Conservation (phyloP, 2,797 vertebrate genomes). For the Anableps anableps region DNA sequence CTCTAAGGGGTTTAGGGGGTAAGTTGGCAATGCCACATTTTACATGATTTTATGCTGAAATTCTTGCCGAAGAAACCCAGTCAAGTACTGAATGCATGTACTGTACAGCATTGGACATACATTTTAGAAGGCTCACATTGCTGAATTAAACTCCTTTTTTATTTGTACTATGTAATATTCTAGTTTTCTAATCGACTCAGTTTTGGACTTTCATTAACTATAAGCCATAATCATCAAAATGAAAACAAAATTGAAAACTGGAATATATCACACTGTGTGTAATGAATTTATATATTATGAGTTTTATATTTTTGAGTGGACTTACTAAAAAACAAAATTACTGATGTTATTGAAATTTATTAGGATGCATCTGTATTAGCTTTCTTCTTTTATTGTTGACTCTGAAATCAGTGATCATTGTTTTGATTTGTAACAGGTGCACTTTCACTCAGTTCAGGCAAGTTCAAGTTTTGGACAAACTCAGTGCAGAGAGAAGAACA, state of each 20-base stretch:
- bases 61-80: background rate
- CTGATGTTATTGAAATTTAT: background rate
- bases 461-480: constrained; percentile 61
- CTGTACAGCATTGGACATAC: background rate
- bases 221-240: background rate
- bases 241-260: background rate
- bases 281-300: background rate
- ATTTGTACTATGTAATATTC: background rate
- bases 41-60: background rate
- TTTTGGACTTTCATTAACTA: background rate
- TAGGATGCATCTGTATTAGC: background rate
- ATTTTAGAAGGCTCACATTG: background rate
- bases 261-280: background rate
- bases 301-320: background rate
- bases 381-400: constrained; percentile 45
- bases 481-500: constrained; percentile 42
- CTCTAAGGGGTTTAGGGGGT: background rate
- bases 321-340: background rate
- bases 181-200: background rate
- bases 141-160: background rate
- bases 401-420: constrained; percentile 45
- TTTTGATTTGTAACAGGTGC: constrained; percentile 64
- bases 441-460: constrained; percentile 63
- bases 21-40: background rate
- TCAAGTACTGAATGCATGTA: background rate